Base-by-base conservation (phyloP, 2,888 invertebrate species). In the Lycophotia porphyrea region DNA sequence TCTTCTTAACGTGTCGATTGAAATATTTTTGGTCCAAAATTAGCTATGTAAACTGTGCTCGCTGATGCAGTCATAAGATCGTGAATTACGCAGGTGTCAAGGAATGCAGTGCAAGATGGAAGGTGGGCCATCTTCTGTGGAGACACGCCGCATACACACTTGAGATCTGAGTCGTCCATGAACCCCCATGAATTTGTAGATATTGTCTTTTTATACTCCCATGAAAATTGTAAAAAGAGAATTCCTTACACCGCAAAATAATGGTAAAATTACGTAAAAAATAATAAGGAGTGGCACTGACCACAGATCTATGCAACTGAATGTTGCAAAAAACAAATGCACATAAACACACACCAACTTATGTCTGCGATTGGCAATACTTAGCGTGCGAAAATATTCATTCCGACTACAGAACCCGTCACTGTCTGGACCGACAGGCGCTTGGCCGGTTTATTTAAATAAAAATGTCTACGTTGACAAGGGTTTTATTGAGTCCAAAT, bases 401-500 rank as follows among this genome's bases (percentile, higher is more conserved):
- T 27, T 58, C 31, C 9, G 11, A 9, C 9, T 34, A 21, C 21
- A 21, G 60, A 21, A 34, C 60, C 31, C 34, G 5, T 21, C 31
- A 21, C 21, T 60, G 9, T 60, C 60, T 21, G 1, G 5, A 9
- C 34, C 31, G 21, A 60, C 31, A 21, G 58, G 31, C 21, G 1
- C 34, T 60, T 60, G 60, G 4, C 60, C 21, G 9, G 9, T 34
- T 21, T 52, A 68, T 80, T 80, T 34, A 69, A 84, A 79, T 67
- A 71, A 66, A 65, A 69, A 79, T 44, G 52, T 65, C 63, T 39
- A 5, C 9, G 39, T 73, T 69, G 68, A 80, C 31, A 81, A 65
- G 74, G 74, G 81, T 80, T 60, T 74, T 66, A 60, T 81, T 81
- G 27, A 68, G 74, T n/a, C 44, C 31, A 34, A 68, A 58, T 61